These are phyloP conservation scores for Heterotilapia buettikoferi DNA, from an alignment of 2,113 vertebrate species.

Conservation along the genomic window DNA sequence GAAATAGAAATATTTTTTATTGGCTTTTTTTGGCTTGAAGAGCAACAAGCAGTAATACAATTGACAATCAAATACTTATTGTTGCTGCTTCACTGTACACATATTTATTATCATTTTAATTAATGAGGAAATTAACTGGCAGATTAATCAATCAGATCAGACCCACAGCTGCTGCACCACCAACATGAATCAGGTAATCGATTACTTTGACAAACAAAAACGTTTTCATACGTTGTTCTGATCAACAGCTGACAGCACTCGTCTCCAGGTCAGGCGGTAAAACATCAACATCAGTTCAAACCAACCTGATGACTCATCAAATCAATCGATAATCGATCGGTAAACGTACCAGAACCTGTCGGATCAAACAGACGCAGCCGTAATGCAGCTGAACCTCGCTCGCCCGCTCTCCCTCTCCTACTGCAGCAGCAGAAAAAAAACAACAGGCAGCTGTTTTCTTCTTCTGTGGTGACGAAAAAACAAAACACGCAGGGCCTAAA, in stretches of 20 bases:
- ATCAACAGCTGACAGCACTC: neutral
- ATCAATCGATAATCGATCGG: neutral
- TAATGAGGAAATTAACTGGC: neutral
- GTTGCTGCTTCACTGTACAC: neutral
- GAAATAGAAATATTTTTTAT: neutral
- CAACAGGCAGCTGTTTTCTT: neutral
- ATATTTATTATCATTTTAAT: neutral
- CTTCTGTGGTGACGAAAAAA: neutral
- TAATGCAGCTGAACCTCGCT: conserved; percentile 29
- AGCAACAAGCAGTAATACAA: neutral
- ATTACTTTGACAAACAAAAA: neutral
- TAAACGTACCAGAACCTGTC: neutral
- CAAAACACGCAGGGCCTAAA: neutral
- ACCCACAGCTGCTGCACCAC: neutral
- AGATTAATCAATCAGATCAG: neutral
- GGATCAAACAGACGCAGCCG: neutral
- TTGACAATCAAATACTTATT: neutral
- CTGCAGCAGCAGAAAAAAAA: neutral
- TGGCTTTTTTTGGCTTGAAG: neutral
- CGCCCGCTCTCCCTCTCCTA: neutral
- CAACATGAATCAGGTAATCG: neutral
- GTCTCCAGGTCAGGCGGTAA: neutral
- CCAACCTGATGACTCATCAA: neutral
- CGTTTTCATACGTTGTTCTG: fast-evolving
- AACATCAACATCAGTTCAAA: neutral